These are phyloP conservation scores for Campylomormyrus numenius DNA, from an alignment of 2,113 vertebrate genomes.

Conservation along the genomic window DNA sequence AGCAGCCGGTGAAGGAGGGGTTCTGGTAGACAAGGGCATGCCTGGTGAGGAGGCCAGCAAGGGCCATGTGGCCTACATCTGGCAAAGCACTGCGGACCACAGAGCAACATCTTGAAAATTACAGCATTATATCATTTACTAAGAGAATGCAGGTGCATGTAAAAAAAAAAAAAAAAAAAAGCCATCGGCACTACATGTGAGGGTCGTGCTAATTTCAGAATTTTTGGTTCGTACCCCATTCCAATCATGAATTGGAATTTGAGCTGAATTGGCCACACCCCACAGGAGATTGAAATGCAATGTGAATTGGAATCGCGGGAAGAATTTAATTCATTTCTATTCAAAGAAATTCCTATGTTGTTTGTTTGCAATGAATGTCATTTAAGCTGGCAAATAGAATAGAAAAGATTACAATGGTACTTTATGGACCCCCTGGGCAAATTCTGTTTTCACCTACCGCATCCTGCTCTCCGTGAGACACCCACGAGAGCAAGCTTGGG, in stretches of 20 bases:
- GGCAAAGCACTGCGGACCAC: neutral
- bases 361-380: neutral
- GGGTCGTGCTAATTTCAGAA: neutral
- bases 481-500: neutral
- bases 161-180: neutral
- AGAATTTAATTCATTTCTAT: neutral
- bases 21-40: neutral
- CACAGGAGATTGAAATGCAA: neutral
- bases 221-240: neutral
- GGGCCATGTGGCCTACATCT: neutral
- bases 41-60: neutral
- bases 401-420: neutral
- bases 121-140: neutral
- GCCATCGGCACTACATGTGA: neutral
- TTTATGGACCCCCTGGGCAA: neutral
- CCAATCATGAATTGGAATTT: neutral
- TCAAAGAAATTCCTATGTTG: neutral
- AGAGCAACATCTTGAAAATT: neutral
- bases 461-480: neutral
- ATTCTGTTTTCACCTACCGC: neutral
- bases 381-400: neutral
- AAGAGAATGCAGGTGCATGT: neutral
- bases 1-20: neutral
- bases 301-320: neutral
- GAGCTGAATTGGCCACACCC: neutral